A percentile compares a stretch with the other conserved stretches of the same genome.
Conservation (phyloP, 1,140 invertebrate species). For the Idris sp. region DNA sequence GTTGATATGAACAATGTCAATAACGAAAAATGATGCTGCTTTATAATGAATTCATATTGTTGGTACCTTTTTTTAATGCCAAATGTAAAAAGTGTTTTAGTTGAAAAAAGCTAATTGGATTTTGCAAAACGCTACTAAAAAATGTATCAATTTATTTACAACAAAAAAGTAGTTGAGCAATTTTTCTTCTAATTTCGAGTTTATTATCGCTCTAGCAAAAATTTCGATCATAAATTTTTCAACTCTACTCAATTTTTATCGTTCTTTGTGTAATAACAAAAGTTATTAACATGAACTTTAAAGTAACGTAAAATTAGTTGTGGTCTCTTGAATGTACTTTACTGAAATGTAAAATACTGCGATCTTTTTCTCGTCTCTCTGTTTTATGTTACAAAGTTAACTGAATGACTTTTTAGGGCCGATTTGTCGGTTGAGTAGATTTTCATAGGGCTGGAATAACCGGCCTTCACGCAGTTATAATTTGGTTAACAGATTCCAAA, state of each 20-base stretch:
- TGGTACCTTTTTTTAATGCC: conserved; percentile 1
- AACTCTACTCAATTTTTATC: too few species aligned
- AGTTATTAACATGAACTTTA: conserved; percentile 14
- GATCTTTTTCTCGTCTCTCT: conserved; percentile 14
- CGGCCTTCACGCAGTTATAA: conserved; percentile 53
- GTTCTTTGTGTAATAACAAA: conserved; percentile 5
- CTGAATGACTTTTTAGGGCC: conserved; percentile 46
- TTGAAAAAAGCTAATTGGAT: too few species aligned
- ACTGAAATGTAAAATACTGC: conserved; percentile 12
- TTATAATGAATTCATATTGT: too few species aligned
- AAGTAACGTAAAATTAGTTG: conserved; percentile 18
- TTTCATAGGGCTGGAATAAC: conserved; percentile 50
- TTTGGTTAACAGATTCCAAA: conserved; percentile 54
- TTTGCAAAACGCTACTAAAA: too few species aligned
- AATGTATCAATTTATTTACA: too few species aligned
- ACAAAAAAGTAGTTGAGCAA: too few species aligned
- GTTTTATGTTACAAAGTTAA: conserved; percentile 25
- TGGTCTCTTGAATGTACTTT: conserved; percentile 15
- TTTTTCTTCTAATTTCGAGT: too few species aligned
- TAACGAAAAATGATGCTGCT: conserved; percentile 5
- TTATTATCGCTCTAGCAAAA: too few species aligned
- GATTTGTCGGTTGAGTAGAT: conserved; percentile 44
- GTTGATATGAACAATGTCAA: conserved; percentile 1
- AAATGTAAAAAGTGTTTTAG: conserved; percentile 9
- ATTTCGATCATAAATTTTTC: too few species aligned